These are phyloP conservation scores for Ornithoptera priamus DNA, from an alignment of 2,888 invertebrate genomes.

Conservation along the genomic window DNA sequence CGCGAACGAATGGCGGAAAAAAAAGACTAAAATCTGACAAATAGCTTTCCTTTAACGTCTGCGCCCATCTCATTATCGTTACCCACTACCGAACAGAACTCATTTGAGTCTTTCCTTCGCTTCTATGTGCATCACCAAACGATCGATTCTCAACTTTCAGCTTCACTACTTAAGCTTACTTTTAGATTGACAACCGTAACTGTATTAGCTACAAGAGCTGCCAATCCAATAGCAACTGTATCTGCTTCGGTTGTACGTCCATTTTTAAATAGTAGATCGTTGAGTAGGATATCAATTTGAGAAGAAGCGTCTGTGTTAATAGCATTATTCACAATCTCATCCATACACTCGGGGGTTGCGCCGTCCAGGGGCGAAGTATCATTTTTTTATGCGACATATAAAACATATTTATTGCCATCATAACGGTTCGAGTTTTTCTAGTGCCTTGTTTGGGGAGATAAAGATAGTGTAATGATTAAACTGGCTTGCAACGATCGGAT, in stretches of 20 bases:
- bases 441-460: slow-evolving; percentile 66
- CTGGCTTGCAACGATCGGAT: slow-evolving; percentile 21
- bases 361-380: slow-evolving; percentile 71
- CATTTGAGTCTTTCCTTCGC: slow-evolving; percentile 71
- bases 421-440: slow-evolving; percentile 74
- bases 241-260: slow-evolving; percentile 37
- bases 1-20: slow-evolving; percentile 71
- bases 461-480: slow-evolving; percentile 48
- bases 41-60: slow-evolving; percentile 80
- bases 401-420: slow-evolving; percentile 80
- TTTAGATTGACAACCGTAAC: slow-evolving; percentile 41
- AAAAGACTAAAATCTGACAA: slow-evolving; percentile 77
- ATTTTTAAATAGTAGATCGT: slow-evolving; percentile 42
- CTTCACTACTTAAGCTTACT: slow-evolving; percentile 36
- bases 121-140: slow-evolving; percentile 45
- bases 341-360: slow-evolving; percentile 78
- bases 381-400: slow-evolving; percentile 79
- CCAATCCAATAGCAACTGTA: slow-evolving; percentile 43
- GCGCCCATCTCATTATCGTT: slow-evolving; percentile 80
- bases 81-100: slow-evolving; percentile 78
- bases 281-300: slow-evolving; percentile 77
- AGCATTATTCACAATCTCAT: slow-evolving; percentile 80
- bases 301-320: slow-evolving; percentile 80
- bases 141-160: slow-evolving; percentile 43
- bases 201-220: slow-evolving; percentile 43